A percentile compares a stretch with the other conserved stretches of the same genome.
Conservation (phyloP, 2,797 vertebrate species). For the Poecile montanus region DNA sequence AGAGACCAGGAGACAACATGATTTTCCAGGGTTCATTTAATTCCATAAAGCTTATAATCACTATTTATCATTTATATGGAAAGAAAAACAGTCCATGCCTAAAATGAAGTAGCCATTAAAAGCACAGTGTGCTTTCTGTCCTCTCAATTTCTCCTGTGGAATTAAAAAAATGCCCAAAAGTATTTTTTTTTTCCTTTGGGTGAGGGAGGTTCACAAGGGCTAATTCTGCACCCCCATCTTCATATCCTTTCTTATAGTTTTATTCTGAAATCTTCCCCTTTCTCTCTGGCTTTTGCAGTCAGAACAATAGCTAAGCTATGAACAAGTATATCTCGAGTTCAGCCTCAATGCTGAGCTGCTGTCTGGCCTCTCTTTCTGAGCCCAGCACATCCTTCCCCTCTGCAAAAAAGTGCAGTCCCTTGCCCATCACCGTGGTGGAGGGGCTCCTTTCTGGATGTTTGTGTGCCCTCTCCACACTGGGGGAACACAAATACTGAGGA, state of each 20-base stretch:
- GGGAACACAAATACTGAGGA: accelerated
- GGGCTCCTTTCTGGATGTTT: not conserved
- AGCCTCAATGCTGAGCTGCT: not conserved
- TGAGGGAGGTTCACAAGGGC: not conserved
- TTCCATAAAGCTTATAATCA: not conserved
- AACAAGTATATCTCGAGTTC: not conserved
- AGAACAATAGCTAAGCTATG: not conserved
- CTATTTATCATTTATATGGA: not conserved
- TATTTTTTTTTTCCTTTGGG: not conserved
- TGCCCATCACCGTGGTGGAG: not conserved
- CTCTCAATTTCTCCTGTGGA: not conserved
- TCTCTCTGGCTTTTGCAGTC: not conserved
- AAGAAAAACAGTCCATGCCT: not conserved
- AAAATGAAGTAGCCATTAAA: not conserved
- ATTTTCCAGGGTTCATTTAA: not conserved
- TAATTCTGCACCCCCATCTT: not conserved
- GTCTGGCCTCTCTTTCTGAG: not conserved
- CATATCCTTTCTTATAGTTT: not conserved
- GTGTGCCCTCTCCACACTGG: not conserved
- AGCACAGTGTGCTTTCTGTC: not conserved
- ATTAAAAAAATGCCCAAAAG: not conserved
- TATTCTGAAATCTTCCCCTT: not conserved
- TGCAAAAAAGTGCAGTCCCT: not conserved
- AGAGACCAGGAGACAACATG: too few relatives aligned
- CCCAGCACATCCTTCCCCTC: accelerated